A percentile compares a stretch with the other conserved stretches of the same genome.
phyloP scores from a whole-genome alignment of 2,113 vertebrate species.

The Corvus moneduloides region DNA sequence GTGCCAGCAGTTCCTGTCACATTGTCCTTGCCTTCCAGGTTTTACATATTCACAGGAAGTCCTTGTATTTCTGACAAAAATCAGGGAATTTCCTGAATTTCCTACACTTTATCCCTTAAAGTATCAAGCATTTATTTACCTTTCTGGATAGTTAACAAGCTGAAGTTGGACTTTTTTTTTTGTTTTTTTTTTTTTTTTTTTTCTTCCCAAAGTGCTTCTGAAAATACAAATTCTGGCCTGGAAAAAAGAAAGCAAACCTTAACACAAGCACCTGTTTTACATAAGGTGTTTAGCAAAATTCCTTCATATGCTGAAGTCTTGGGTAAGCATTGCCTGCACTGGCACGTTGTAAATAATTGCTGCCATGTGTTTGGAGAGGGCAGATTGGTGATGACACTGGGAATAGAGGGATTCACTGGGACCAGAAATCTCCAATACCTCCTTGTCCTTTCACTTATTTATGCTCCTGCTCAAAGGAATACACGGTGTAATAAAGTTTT shows the following conservation, averaged over 20 bases:
- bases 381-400: background rate
- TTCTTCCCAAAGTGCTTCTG: background rate
- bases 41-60: background rate
- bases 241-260: background rate
- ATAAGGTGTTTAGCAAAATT: background rate
- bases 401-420: background rate
- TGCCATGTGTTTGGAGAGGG: background rate
- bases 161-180: background rate
- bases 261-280: background rate
- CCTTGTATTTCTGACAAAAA: background rate
- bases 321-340: background rate
- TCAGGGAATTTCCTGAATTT: background rate
- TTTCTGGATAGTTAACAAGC: background rate
- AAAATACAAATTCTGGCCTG: background rate
- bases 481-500: background rate
- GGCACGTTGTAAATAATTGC: background rate
- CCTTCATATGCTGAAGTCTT: background rate
- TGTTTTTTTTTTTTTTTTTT: background rate
- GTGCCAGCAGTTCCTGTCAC: background rate
- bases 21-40: background rate
- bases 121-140: background rate
- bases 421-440: background rate
- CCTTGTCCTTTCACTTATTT: background rate
- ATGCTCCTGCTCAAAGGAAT: background rate
- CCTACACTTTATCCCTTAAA: background rate